Evolutionary conservation across 2,888 invertebrate species (phyloP), one percentile per base, ranked within the genome.

Genomic region (Drosophila infuscata): DNA sequence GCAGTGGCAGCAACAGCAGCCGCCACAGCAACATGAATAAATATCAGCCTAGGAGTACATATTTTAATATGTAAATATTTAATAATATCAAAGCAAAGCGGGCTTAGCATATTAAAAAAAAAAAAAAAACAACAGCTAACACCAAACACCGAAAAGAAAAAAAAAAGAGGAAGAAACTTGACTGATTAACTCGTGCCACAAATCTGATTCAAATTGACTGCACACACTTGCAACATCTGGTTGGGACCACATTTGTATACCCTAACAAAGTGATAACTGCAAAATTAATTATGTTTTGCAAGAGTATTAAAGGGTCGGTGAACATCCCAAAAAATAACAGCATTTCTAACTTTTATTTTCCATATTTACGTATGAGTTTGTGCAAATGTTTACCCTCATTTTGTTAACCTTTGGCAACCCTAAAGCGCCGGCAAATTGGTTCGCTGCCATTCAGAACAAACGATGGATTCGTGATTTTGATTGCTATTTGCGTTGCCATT

Each of bases 41-140:
- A 76, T 76, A 68, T 57, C 71, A 70, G 74, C 63, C 81, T 67
- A 64, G 46, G 68, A 74, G 76, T 73, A 83, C 70, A 85, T 80
- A 80, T 86, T 86, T 81, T 75, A 74, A 74, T 86, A 85, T 88
- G 86, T 88, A 86, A 86, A 86, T 86, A 86, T 90, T 85, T 90
- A 88, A 86, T 85, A 82, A 85, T 88, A 85, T 89, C 88, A 87
- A 84, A 82, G 71, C 61, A 59, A 57, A 46, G 35, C 63, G 58
- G 62, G 76, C 49, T 57, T 53, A 68, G 62, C 68, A 74, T 85
- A 79, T 85, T 74, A 70, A 79, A 25, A 25, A 82, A 67, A 68
- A 70, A 79, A 25, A 25, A 82, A 67, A 68, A 68, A 52, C 63
- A 68, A 52, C 63, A 74, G 48, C 46, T 35, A 78, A 61, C 67